Evolutionary conservation across 2,797 vertebrate species (phyloP).

Genomic region (Dipus sagitta): DNA sequence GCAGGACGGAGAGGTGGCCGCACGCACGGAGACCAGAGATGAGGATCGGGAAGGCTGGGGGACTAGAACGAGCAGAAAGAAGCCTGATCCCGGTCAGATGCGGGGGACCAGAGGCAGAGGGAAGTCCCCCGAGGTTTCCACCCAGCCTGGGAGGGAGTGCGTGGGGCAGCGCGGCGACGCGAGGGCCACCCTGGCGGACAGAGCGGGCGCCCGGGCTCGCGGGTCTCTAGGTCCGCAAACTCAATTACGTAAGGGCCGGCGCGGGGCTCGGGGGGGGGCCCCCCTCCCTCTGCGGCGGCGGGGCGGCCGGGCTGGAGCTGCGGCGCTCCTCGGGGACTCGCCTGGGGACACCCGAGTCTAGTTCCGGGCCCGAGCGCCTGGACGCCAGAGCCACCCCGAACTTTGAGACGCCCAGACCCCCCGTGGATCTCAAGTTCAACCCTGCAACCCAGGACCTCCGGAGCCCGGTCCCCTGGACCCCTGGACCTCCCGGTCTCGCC

Average conservation of each 20-base stretch:
- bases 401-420: slow-evolving; percentile 54
- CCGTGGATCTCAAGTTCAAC: slow-evolving; percentile 12
- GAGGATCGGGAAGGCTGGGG: background rate
- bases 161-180: background rate
- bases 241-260: slow-evolving; percentile 79
- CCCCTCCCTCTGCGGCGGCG: background rate
- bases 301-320: slow-evolving; percentile 34
- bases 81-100: slow-evolving; percentile 28
- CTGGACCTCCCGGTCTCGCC: background rate
- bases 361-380: slow-evolving; percentile 17
- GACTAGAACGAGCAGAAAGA: background rate
- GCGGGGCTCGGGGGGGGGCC: background rate
- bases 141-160: background rate
- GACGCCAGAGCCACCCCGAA: slow-evolving; percentile 19
- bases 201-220: slow-evolving; percentile 25
- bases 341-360: background rate
- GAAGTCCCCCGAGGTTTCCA: slow-evolving; percentile 36
- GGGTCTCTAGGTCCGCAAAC: slow-evolving; percentile 69
- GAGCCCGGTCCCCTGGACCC: background rate
- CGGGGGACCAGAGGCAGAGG: slow-evolving; percentile 1
- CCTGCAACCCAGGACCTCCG: background rate
- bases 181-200: slow-evolving; percentile 25
- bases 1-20: background rate
- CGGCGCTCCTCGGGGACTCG: background rate
- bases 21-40: background rate